phyloP scores from a whole-genome alignment of 2,113 vertebrate genomes.

The Rhodinocichla rosea region DNA sequence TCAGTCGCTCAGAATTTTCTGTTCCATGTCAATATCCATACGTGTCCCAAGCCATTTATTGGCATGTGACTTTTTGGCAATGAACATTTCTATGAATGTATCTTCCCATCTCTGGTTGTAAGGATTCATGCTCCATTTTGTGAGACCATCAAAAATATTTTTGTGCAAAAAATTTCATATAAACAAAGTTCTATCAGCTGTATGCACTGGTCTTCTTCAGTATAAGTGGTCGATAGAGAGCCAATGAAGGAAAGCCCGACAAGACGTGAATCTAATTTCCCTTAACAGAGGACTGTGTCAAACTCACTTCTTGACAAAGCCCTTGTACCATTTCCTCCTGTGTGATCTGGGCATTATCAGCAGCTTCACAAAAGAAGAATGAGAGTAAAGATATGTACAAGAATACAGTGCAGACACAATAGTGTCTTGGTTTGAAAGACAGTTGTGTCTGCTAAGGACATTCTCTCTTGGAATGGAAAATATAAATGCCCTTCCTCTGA shows the following conservation, averaged over 20 bases:
- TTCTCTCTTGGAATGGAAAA: neutral
- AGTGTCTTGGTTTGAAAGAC: neutral
- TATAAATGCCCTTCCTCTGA: accelerated
- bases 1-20: neutral
- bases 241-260: neutral
- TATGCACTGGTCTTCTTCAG: neutral
- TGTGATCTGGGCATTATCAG: neutral
- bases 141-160: neutral
- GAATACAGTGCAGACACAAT: neutral
- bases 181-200: neutral
- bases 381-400: neutral
- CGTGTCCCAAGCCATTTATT: neutral
- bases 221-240: neutral
- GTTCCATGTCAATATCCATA: neutral
- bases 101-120: neutral
- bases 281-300: neutral
- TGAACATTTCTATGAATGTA: neutral
- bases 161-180: neutral
- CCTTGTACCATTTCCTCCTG: neutral
- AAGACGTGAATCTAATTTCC: neutral
- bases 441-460: neutral
- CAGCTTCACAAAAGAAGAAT: neutral
- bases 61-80: neutral
- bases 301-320: neutral
- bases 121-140: neutral